phyloP scores from a whole-genome alignment of 2,797 vertebrate species.

The Adrianichthys oophorus region DNA sequence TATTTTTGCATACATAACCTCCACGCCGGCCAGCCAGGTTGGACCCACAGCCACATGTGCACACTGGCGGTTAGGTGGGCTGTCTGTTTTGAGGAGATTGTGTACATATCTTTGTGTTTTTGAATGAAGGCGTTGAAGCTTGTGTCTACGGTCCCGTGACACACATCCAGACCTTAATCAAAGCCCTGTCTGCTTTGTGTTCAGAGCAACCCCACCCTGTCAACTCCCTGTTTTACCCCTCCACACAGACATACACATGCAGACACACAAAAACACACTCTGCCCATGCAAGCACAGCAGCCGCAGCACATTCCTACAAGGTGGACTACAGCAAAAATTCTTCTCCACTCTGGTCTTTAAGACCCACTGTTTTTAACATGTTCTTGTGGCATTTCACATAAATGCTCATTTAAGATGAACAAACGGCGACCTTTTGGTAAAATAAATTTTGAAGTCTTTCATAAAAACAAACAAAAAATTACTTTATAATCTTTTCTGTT shows the following conservation, averaged over 20 bases:
- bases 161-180: constrained; percentile 25
- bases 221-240: constrained; percentile 27
- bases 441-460: too few species aligned
- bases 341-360: background rate
- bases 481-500: too few species aligned
- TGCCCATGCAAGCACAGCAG: constrained; percentile 46
- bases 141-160: constrained; percentile 13
- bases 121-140: constrained; percentile 26
- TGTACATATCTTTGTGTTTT: constrained; percentile 26
- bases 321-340: constrained; percentile 31
- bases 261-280: constrained; percentile 22
- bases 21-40: constrained; percentile 4
- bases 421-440: too few species aligned
- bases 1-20: constrained; percentile 17
- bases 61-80: background rate
- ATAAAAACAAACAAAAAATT: too few species aligned
- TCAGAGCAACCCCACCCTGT: constrained; percentile 22
- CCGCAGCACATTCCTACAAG: constrained; percentile 58
- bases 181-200: constrained; percentile 25
- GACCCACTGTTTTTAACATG: background rate
- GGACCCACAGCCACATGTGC: constrained; percentile 1
- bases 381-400: too few species aligned
- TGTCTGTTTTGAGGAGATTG: constrained; percentile 15
- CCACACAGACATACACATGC: constrained; percentile 14
- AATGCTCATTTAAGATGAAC: too few species aligned